These are phyloP conservation scores for Blennius ocellaris DNA, from an alignment of 2,113 vertebrate species.

Conservation along the genomic window DNA sequence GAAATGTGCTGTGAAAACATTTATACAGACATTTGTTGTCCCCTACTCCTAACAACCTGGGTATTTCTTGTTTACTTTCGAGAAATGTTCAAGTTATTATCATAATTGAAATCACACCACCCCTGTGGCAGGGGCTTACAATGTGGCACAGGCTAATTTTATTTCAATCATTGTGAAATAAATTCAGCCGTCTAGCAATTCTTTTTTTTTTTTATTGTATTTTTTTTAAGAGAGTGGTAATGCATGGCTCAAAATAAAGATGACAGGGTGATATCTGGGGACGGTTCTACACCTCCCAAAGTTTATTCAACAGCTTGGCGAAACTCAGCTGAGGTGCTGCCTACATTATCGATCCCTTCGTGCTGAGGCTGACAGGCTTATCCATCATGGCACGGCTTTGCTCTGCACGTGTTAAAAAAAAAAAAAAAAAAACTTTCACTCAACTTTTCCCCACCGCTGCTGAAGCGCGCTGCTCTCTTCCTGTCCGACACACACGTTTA, in stretches of 20 bases:
- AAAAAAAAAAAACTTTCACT: slow-evolving; percentile 74
- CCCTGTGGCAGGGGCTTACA: slow-evolving; percentile 30
- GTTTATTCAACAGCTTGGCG: slow-evolving; percentile 45
- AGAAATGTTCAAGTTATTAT: slow-evolving; percentile 11
- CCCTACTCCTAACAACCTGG: slow-evolving; percentile 21
- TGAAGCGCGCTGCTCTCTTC: slow-evolving; percentile 37
- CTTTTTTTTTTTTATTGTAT: slow-evolving; percentile 4
- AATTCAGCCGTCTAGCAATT: not conserved
- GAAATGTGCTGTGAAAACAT: slow-evolving; percentile 12
- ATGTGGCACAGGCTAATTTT: slow-evolving; percentile 30
- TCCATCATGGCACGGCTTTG: slow-evolving; percentile 62
- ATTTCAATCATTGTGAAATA: slow-evolving; percentile 23
- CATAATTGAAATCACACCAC: slow-evolving; percentile 16
- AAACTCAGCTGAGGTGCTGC: slow-evolving; percentile 38
- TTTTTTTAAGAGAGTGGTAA: not conserved
- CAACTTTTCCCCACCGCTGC: slow-evolving; percentile 48
- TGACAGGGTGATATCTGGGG: slow-evolving; percentile 6
- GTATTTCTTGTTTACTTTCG: slow-evolving; percentile 44
- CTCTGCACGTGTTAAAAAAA: slow-evolving; percentile 66
- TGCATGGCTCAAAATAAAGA: not conserved
- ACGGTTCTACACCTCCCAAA: slow-evolving; percentile 33
- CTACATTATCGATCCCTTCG: slow-evolving; percentile 66
- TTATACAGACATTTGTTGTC: not conserved
- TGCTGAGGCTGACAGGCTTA: slow-evolving; percentile 45
- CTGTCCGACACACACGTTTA: not conserved